Base-by-base conservation (phyloP, 2,113 vertebrate species). In the Osmerus eperlanus region DNA sequence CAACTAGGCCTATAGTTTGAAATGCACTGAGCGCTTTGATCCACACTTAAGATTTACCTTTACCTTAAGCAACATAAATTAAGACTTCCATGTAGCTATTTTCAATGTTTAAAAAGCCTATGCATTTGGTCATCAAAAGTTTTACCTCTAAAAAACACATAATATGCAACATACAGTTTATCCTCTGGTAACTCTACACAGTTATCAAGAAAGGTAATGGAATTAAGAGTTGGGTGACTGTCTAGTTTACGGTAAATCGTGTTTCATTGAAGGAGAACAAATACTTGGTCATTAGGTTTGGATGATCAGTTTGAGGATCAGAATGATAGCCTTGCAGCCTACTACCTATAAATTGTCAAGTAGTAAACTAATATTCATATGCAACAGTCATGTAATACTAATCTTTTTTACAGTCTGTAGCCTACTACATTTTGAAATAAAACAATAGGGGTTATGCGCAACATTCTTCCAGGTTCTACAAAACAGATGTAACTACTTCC, bases 1-100 rank as follows among this genome's bases (percentile, higher is more conserved):
- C 76, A 71, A 78, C 63, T 23, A 23, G 23, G 23, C 23, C 23
- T 77, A 75, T 68, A 65, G 72, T 65, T 78, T 70, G 23, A 64
- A 68, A 78, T 56, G 36, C 29, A 53, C n/a, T 3, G 15, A 41
- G 29, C 62, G 41, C 85, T 89, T 89, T 89, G 88, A 88, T 86
- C 84, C 79, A 52, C 18, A 23, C 62, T 29, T 18, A 65, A 80
- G 85, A 89, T 84, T 86, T 75, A 87, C 81, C 58, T 76, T 32
- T 65, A 76, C 73, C 78, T 2, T 25, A 29, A 28, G 15, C 36
- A 32, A 41, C 12, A 64, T 16, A 29, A 15, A 15, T 15, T 62
- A 29, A 16, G 7, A 7, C 73, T 67, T 12, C 64, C 68, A 73
- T 67, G 71, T 67, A 80, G 59, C 51, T 73, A 80, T 81, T 82